Percentiles rank a stretch among this genome's conserved stretches.
These are phyloP conservation scores for Chlorodrepanis virens DNA, from an alignment of 2,113 vertebrate species.

Conservation along the genomic window DNA sequence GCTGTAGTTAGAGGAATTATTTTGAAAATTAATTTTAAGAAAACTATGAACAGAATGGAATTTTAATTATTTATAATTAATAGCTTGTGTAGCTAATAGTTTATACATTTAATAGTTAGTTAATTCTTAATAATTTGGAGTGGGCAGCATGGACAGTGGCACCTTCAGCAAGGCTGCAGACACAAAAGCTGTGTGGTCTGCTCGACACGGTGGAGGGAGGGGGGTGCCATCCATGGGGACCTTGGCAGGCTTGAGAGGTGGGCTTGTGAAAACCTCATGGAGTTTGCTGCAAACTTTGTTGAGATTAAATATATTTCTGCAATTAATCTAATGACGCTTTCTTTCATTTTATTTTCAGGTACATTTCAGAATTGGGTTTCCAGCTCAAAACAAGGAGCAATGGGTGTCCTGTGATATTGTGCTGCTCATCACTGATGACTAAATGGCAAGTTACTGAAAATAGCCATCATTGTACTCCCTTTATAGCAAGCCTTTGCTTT, in stretches of 20 bases:
- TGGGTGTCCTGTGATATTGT: not conserved
- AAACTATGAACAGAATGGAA: not conserved
- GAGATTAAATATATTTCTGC: not conserved
- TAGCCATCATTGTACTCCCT: not conserved
- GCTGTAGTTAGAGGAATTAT: not conserved
- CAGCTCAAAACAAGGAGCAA: not conserved
- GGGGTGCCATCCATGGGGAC: no score
- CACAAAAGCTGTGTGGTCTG: not conserved
- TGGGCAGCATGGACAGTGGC: not conserved
- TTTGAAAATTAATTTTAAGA: not conserved
- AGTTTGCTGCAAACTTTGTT: not conserved
- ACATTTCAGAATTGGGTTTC: not conserved
- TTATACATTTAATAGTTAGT: not conserved
- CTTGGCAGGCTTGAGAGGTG: no score
- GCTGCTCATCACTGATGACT: not conserved
- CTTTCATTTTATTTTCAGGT: not conserved
- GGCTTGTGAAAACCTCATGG: not conserved
- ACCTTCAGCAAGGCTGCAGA: not conserved
- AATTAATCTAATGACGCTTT: not conserved
- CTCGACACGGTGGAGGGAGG: fast-evolving
- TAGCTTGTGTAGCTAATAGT: not conserved
- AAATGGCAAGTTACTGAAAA: constrained; percentile 47
- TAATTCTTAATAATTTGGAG: not conserved
- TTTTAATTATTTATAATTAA: not conserved
- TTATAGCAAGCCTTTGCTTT: not conserved